A percentile compares a stretch with the other conserved stretches of the same genome.
These are phyloP conservation scores for Nesidiocoris tenuis DNA, from an alignment of 2,888 invertebrate genomes.

Conservation along the genomic window DNA sequence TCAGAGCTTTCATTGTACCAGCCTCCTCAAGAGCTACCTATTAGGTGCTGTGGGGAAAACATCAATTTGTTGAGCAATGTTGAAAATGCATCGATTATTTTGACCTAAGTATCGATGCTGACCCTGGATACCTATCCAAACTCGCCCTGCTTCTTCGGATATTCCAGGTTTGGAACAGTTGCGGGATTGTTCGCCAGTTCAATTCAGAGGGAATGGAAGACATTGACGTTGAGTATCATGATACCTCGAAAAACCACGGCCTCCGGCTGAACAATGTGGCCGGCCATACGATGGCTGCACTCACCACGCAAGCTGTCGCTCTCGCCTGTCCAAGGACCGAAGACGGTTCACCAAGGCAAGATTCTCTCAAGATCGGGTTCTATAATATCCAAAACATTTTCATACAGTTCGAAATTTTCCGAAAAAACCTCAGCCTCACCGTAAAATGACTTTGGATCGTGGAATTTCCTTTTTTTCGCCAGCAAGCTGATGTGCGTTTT, in stretches of 20 bases:
- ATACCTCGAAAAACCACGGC: conserved; percentile 82
- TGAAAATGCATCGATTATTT: too few relatives aligned
- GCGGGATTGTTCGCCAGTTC: conserved; percentile 86
- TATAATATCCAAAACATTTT: too few relatives aligned
- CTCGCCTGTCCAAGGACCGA: conserved; percentile 64
- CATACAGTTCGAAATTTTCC: too few relatives aligned
- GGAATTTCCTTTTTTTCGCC: too few relatives aligned
- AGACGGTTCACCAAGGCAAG: conserved; percentile 64
- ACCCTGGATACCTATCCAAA: background rate
- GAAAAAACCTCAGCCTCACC: too few relatives aligned
- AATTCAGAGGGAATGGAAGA: conserved; percentile 68
- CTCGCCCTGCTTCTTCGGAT: background rate
- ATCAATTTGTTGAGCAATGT: too few relatives aligned
- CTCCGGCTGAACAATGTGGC: conserved; percentile 84
- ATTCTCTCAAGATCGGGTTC: background rate
- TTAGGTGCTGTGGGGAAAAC: too few relatives aligned
- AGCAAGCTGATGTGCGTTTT: conserved; percentile 76
- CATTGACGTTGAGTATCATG: conserved; percentile 95
- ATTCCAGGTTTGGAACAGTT: conserved; percentile 79
- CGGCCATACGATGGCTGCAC: conserved; percentile 82
- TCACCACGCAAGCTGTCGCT: conserved; percentile 77
- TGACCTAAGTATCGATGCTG: too few relatives aligned
- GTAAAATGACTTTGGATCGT: too few relatives aligned
- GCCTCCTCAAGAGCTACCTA: too few relatives aligned
- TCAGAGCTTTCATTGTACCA: too few relatives aligned